phyloP scores from a whole-genome alignment of 64 coral and sea anemone genomes.

The Hydrozoanthus tunicans region DNA sequence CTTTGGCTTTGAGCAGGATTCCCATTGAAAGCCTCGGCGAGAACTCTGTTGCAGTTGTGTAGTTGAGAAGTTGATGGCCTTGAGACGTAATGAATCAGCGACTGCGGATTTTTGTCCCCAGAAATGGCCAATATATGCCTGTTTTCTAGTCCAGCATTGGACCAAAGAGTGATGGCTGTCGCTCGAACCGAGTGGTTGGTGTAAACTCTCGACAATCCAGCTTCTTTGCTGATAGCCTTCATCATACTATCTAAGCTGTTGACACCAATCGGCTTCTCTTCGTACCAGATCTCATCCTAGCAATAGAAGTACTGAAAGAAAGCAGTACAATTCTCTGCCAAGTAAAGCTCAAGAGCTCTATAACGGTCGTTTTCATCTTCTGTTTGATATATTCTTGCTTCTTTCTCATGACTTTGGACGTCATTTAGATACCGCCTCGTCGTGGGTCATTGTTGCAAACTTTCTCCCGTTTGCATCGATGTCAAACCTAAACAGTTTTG shows the following conservation, averaged over 20 bases:
- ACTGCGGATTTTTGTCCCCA: not conserved
- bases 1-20: too few relatives aligned
- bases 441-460: conserved; percentile 5
- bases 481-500: not conserved
- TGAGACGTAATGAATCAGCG: conserved; percentile 10
- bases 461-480: not conserved
- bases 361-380: conserved; percentile 25
- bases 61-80: conserved; percentile 19
- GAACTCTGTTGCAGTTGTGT: conserved; percentile 12
- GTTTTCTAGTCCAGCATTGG: not conserved
- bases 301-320: too few relatives aligned
- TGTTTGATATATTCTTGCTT: conserved; percentile 32
- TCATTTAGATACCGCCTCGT: not conserved
- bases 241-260: not conserved
- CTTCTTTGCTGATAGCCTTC: not conserved
- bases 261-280: not conserved
- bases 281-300: not conserved
- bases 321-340: too few relatives aligned
- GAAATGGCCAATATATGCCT: not conserved
- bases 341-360: conserved; percentile 4
- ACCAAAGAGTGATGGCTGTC: not conserved
- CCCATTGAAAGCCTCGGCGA: too few relatives aligned
- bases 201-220: not conserved
- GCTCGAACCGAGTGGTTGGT: not conserved
- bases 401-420: conserved; percentile 5